These are phyloP conservation scores for Diabrotica virgifera DNA, from an alignment of 1,140 invertebrate genomes.

Conservation along the genomic window DNA sequence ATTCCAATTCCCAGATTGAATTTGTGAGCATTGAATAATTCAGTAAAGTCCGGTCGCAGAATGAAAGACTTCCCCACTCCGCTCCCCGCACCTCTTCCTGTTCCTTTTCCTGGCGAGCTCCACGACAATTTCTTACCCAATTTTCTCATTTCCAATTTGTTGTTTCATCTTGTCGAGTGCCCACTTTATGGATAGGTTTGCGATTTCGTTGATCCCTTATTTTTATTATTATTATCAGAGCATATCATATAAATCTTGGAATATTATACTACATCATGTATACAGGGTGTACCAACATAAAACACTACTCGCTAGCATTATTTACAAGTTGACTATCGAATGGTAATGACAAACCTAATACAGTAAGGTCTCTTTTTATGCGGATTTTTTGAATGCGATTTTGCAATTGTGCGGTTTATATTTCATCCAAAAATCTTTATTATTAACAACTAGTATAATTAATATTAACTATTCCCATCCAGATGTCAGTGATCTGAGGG, in stretches of 20 bases:
- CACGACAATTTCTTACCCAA: slow-evolving; percentile 27
- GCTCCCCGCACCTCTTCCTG: background rate
- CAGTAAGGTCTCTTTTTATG: too few species aligned
- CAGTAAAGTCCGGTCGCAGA: slow-evolving; percentile 21
- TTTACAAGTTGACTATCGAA: too few species aligned
- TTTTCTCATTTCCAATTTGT: slow-evolving; percentile 29
- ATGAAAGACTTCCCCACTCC: slow-evolving; percentile 1
- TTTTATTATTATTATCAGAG: slow-evolving; percentile 17
- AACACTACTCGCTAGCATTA: too few species aligned
- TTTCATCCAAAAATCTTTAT: too few species aligned
- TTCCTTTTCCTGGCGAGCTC: slow-evolving; percentile 17
- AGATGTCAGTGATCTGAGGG: too few species aligned
- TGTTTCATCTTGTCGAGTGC: slow-evolving; percentile 30
- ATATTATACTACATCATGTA: background rate
- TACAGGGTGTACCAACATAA: too few species aligned
- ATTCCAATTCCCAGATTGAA: slow-evolving; percentile 20
- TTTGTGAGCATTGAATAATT: slow-evolving; percentile 24
- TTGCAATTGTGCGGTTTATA: too few species aligned
- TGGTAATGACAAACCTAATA: too few species aligned
- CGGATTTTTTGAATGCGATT: too few species aligned
- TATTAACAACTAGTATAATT: too few species aligned
- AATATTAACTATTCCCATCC: too few species aligned
- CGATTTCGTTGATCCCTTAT: slow-evolving; percentile 20
- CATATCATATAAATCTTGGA: background rate
- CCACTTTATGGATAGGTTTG: slow-evolving; percentile 26